Base-by-base conservation (phyloP, 2,888 invertebrate species). In the Zonitis immaculata region DNA sequence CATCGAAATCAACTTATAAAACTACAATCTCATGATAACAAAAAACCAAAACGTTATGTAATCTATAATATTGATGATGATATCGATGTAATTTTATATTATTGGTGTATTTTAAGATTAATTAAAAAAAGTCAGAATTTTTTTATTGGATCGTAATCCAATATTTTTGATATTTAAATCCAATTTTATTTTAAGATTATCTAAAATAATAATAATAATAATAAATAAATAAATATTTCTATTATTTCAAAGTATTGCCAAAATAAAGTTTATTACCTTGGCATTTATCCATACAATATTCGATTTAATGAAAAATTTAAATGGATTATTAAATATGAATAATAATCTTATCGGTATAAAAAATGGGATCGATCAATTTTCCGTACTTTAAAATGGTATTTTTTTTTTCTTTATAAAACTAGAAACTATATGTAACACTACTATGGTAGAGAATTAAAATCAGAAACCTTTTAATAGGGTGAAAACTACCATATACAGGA, bases 401-500 rank as follows among this genome's bases (percentile, higher is more conserved):
- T 4, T 22, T 22, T 22, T 22, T 5, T 4, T 22, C 5, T 22
- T 5, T 22, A 22, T 22, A 4, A 5, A 5, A 22, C 22, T 22
- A 22, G 3, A 5, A 35, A 2, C 8, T 20, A 54, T 47, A 44
- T 50, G 43, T 28, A 26, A 42, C 51, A 48, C 48, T 54, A 51
- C 27, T 54, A 54, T 47, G 54, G 51, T 51, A 47, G 18, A 18
- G 25, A 27, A 16, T 30, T 49, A 12, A 49, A 49, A 42, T 39
- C n/a, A 2, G 51, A 51, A 54, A 47, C 51, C 48, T 26, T 30
- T 28, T 11, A 51, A 54, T 44, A 18, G 16, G 18, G 47, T 22
- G 44, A 52, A 42, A 35, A 42, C n/a, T 42, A 43, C 45, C 30
- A 28, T 47, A 42, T 35, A 52, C 22, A 20, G 27, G 1, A 27